These are phyloP conservation scores for Anarsia innoxiella DNA, from an alignment of 2,888 invertebrate species.

Conservation along the genomic window DNA sequence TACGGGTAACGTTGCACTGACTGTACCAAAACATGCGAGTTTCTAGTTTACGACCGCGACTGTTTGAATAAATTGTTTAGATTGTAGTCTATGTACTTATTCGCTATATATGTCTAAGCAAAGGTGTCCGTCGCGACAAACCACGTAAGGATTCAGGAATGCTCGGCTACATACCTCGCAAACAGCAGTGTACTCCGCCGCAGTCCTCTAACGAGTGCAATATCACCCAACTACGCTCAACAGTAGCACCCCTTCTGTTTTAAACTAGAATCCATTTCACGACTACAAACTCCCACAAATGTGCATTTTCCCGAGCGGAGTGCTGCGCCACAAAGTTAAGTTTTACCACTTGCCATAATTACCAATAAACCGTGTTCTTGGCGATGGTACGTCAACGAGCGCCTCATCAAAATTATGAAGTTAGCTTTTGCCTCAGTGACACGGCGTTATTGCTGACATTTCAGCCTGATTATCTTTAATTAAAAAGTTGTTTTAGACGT, in stretches of 20 bases:
- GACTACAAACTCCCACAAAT: constrained; percentile 60
- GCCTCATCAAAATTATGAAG: constrained; percentile 56
- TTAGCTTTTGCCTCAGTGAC: constrained; percentile 50
- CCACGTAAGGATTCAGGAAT: constrained; percentile 32
- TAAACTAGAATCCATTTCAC: constrained; percentile 67
- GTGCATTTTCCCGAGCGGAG: constrained; percentile 53
- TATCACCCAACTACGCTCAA: constrained; percentile 59
- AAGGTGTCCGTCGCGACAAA: constrained; percentile 32
- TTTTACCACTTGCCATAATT: constrained; percentile 63
- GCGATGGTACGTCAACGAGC: constrained; percentile 45
- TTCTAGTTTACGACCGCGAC: constrained; percentile 45
- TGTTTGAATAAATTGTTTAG: constrained; percentile 58
- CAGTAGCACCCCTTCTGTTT: constrained; percentile 57
- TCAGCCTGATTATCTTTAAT: constrained; percentile 66
- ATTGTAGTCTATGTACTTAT: constrained; percentile 40
- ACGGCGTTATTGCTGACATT: constrained; percentile 59
- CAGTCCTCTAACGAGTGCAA: constrained; percentile 58
- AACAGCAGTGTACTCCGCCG: constrained; percentile 35
- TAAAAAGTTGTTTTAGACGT: constrained; percentile 65
- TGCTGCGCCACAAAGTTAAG: constrained; percentile 52
- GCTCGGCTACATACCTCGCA: constrained; percentile 19
- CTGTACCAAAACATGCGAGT: constrained; percentile 58
- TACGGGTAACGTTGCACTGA: constrained; percentile 50
- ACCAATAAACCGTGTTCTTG: constrained; percentile 60
- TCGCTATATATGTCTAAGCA: constrained; percentile 23